These are phyloP conservation scores for Temnothorax nylanderi DNA, from an alignment of 1,140 invertebrate genomes.

Conservation along the genomic window DNA sequence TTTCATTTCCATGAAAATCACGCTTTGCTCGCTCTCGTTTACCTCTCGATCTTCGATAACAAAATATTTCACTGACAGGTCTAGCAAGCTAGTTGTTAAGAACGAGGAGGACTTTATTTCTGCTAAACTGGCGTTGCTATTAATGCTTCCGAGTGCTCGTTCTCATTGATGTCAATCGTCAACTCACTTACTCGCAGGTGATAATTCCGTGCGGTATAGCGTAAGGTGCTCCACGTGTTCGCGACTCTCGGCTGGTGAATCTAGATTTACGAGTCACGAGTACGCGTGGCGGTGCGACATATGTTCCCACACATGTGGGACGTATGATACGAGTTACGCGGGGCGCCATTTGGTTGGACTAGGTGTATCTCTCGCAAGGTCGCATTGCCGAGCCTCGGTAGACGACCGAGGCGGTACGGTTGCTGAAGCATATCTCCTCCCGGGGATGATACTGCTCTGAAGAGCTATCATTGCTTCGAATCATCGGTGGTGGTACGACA, in stretches of 20 bases:
- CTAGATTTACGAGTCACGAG: constrained; percentile 1
- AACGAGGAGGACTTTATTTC: background rate
- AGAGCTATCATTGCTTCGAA: background rate
- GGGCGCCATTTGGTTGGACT: background rate
- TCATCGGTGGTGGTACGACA: background rate
- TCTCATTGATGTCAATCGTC: background rate
- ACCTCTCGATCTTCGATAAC: background rate
- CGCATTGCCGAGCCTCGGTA: background rate
- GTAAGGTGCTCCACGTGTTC: constrained; percentile 5
- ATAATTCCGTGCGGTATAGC: background rate
- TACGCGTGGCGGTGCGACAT: background rate
- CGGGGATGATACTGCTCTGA: background rate
- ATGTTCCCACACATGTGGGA: background rate
- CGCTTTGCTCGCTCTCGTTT: background rate
- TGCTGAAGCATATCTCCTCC: too few relatives aligned
- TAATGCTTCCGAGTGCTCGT: background rate
- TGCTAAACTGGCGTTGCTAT: background rate
- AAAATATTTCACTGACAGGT: background rate
- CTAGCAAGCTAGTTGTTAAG: background rate
- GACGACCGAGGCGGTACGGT: background rate
- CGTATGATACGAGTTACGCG: background rate
- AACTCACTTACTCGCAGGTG: background rate
- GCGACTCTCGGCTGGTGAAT: constrained; percentile 2
- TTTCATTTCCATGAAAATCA: background rate
- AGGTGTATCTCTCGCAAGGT: background rate